A percentile compares a stretch with the other conserved stretches of the same genome.
Evolutionary conservation across 2,113 vertebrate genomes (phyloP).

Genomic region (Apodemus speciosus): DNA sequence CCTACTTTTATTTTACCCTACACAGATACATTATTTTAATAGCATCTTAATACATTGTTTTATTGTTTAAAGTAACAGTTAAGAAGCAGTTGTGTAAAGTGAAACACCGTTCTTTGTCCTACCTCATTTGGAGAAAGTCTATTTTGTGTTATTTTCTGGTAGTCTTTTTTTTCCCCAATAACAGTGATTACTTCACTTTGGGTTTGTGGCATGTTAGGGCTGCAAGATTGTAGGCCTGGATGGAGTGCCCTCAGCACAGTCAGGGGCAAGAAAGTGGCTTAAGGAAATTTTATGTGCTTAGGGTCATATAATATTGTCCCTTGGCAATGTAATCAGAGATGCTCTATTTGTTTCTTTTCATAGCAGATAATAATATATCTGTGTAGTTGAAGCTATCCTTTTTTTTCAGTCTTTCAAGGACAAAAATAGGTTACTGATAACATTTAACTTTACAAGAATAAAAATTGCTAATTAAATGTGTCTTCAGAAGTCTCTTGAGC

Average conservation of each 20-base stretch:
- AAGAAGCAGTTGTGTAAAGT: background rate
- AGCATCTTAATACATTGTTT: conserved; percentile 28
- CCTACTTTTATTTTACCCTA: conserved; percentile 51
- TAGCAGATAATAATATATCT: background rate
- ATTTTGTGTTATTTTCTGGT: conserved; percentile 66
- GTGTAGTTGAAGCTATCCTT: background rate
- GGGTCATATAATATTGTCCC: conserved; percentile 7
- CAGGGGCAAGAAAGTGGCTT: conserved; percentile 50
- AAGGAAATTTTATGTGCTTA: conserved; percentile 19
- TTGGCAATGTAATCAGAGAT: background rate
- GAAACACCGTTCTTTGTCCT: conserved; percentile 7
- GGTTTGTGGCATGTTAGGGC: conserved; percentile 58
- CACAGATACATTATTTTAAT: conserved; percentile 51
- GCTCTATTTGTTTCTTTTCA: background rate
- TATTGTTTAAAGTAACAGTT: conserved; percentile 31
- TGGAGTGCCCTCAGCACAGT: conserved; percentile 51
- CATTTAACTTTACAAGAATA: conserved; percentile 29
- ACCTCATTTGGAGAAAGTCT: conserved; percentile 57
- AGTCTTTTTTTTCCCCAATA: conserved; percentile 46
- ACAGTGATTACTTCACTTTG: conserved; percentile 70
- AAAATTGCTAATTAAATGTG: background rate
- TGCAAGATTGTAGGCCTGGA: conserved; percentile 23
- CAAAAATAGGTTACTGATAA: background rate
- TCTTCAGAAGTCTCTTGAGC: background rate
- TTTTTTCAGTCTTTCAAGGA: conserved; percentile 39